Base-by-base conservation (phyloP, 23 tunicate genomes). In the Ascidia mentula region DNA sequence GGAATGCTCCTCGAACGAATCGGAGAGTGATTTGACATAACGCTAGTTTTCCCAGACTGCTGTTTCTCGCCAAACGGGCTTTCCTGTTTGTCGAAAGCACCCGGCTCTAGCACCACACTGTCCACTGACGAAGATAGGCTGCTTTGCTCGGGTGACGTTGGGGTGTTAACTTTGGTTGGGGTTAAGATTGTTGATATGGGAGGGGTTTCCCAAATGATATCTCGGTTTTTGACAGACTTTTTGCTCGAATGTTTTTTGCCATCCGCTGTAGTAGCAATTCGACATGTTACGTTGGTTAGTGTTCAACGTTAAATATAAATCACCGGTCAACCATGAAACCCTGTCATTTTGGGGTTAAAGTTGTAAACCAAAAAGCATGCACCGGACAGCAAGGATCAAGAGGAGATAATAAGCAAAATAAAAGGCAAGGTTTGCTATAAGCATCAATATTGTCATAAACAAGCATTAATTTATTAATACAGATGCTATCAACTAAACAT, bases 201-300 rank as follows among this genome's bases (percentile, higher is more conserved):
- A 5, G 79, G 72, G 35, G 6, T 46, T 30, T 82, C 86, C 36
- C 86, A 73, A 20, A 82, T 40, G 22, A 77, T 81, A 9, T 40
- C 78, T 15, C 72, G 79, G 65, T 26, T 20, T 53, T 53, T 53
- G 65, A 26, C 65, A 20, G 13, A 5, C 13, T 53, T 53, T 9
- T 53, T 53, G 24, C 24, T 28, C 24, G 22, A 28, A 9, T 53
- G 65, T 53, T 53, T 53, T 53, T 53, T 53, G 65, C 65, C 65
- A 53, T 53, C 65, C 13, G 65, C 65, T 53, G 65, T 53, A 9
- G 65, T 53, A 53, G 22, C 13, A 53, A 53, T 9, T 20, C 24
- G 65, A 53, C 65, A 53, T 53, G 65, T 53, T 53, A 53, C 13
- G 24, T 28, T 20, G 65, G 65, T 53, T 53, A 53, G 65, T 53